Base-by-base conservation (phyloP, 2,113 vertebrate genomes). In the Colaptes auratus region DNA sequence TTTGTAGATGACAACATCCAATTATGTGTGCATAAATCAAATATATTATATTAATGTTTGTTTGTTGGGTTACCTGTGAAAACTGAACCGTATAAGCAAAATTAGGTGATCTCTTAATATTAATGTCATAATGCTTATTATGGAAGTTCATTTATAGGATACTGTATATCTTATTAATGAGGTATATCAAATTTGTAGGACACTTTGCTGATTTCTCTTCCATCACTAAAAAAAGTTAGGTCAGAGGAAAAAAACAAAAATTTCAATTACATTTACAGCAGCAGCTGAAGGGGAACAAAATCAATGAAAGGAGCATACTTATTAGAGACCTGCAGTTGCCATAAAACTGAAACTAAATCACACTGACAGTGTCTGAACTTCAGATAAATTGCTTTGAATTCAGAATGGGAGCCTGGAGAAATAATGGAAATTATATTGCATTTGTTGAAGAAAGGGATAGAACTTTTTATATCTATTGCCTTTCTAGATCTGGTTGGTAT, bases 311-410 rank as follows among this genome's bases (percentile, higher is more conserved):
- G 88, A 98, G 97, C 94, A 97, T 96, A 97, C 97, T 97, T 98
- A 98, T 98, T 98, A 98, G 97, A 97, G 97, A 97, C 97, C 97
- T 95, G 85, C 88, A 97, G 97, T 98, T 98, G 97, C 97, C 96
- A 97, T 98, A 98, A 98, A 98, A 97, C 97, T 97, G 97, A 98
- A 98, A 97, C 97, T 98, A 98, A 98, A 98, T 98, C 98, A 98
- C 97, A 96, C 63, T 98, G 97, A 97, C 98, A 97, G 96, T 96
- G 96, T 98, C 97, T 98, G 97, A 98, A 98, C 97, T 98, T 97
- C 95, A 98, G 97, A 98, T 98, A 98, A 98, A 98, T 98, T 98
- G 95, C 98, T 98, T 97, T 97, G 96, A 97, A 98, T 98, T 98
- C 92, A 80, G 92, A 97, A 97, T 96, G 67, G 91, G 94, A 98